Evolutionary conservation across 2,797 vertebrate species (phyloP).

Genomic region (Thaleichthys pacificus): DNA sequence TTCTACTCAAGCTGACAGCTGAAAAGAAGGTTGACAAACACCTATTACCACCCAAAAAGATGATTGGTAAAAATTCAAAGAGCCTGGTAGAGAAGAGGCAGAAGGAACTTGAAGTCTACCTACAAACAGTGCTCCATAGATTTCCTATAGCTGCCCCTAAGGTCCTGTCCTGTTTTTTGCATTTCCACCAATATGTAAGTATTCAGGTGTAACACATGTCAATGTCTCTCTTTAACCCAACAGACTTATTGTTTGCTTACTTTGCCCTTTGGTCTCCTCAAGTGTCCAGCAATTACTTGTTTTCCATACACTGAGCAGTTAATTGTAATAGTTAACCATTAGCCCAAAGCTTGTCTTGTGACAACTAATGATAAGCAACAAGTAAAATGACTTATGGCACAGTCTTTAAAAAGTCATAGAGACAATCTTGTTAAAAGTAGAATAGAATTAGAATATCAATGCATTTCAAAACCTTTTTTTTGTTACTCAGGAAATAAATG

Average conservation of each 20-base stretch:
- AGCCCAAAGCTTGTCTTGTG: background rate
- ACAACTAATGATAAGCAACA: background rate
- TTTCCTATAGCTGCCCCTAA: slow-evolving; percentile 86
- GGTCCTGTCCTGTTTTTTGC: slow-evolving; percentile 84
- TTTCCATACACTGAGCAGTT: background rate
- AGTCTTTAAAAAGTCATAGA: background rate
- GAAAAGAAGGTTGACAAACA: slow-evolving; percentile 91
- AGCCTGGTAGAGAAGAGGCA: slow-evolving; percentile 93
- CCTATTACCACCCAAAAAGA: slow-evolving; percentile 95
- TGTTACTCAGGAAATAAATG: slow-evolving; percentile 85
- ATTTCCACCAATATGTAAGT: slow-evolving; percentile 96
- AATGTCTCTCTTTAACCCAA: too few relatives aligned
- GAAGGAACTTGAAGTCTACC: slow-evolving; percentile 91
- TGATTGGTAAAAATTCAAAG: slow-evolving; percentile 96
- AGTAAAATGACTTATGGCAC: background rate
- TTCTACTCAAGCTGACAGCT: slow-evolving; percentile 78
- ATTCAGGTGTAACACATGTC: background rate
- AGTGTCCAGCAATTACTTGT: background rate
- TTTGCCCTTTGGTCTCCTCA: slow-evolving; percentile 1
- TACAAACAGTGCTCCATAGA: slow-evolving; percentile 86
- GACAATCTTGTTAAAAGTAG: too few relatives aligned
- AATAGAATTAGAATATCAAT: background rate
- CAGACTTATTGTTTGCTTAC: too few relatives aligned
- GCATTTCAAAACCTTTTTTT: background rate
- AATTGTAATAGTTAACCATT: background rate